Evolutionary conservation across 2,113 vertebrate species (phyloP).

Genomic region (Chaetodon trifascialis): DNA sequence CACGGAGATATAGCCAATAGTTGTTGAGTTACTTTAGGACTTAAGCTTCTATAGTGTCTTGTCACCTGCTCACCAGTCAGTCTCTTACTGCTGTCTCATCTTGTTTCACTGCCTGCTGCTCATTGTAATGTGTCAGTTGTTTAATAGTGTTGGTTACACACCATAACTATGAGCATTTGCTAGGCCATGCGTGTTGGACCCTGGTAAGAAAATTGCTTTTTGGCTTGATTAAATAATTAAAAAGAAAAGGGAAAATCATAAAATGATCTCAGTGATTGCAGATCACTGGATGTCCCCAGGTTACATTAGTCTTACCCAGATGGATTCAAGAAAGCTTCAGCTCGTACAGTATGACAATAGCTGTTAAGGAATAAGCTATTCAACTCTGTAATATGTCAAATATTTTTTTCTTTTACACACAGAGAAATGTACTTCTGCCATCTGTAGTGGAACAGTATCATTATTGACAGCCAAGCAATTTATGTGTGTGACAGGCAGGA

Average conservation of each 20-base stretch:
- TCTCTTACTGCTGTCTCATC: neutral
- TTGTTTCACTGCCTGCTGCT: neutral
- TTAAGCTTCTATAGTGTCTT: neutral
- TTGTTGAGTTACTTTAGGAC: neutral
- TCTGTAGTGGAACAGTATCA: slow-evolving; percentile 19
- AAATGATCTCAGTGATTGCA: neutral
- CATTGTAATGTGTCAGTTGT: neutral
- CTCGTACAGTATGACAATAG: neutral
- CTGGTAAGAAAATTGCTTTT: neutral
- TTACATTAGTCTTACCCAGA: neutral
- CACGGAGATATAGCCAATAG: neutral
- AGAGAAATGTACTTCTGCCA: slow-evolving; percentile 1
- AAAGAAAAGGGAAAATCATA: neutral
- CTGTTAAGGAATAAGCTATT: neutral
- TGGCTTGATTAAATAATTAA: neutral
- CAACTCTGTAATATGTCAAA: slow-evolving; percentile 16
- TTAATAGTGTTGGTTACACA: neutral
- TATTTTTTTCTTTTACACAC: slow-evolving; percentile 13
- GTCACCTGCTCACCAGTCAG: neutral
- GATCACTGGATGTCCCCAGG: neutral
- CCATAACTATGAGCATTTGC: neutral
- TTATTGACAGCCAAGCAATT: slow-evolving; percentile 33
- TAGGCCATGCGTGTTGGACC: neutral
- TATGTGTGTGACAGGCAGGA: slow-evolving; percentile 27
- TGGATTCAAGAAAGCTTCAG: slow-evolving; percentile 1